These are phyloP conservation scores for Phrynocephalus vlangalii DNA, from an alignment of 2,797 vertebrate genomes.

Conservation along the genomic window DNA sequence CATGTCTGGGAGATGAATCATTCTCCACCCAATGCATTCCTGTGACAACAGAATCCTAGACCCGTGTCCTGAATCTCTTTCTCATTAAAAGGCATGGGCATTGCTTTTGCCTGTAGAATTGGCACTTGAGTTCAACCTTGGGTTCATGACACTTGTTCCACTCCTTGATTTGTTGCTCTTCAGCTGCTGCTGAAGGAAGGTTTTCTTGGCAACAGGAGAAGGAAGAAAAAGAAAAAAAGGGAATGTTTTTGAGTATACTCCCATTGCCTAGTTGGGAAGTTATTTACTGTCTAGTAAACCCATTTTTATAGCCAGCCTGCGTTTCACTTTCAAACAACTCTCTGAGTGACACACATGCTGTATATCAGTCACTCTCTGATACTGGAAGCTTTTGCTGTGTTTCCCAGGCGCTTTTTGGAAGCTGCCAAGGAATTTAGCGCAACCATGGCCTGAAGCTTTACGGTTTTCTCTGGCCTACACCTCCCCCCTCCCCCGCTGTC, in stretches of 20 bases:
- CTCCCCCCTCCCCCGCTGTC: neutral
- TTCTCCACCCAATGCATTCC: neutral
- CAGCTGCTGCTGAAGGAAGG: conserved; percentile 31
- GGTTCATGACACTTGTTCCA: neutral
- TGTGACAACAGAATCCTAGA: neutral
- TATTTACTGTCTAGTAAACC: conserved; percentile 68
- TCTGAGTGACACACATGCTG: conserved; percentile 46
- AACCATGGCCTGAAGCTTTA: conserved; percentile 52
- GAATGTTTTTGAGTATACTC: conserved; percentile 60
- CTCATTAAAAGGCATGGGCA: neutral
- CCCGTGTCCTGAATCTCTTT: neutral
- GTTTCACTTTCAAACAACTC: conserved; percentile 62
- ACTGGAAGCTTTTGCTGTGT: conserved; percentile 57
- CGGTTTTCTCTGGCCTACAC: conserved; percentile 10
- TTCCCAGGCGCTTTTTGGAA: conserved; percentile 63
- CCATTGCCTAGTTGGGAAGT: conserved; percentile 61
- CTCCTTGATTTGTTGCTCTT: neutral
- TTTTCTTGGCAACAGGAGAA: neutral
- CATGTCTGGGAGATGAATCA: neutral
- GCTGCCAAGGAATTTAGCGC: conserved; percentile 65
- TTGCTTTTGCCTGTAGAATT: neutral
- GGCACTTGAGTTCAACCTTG: neutral
- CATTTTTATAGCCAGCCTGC: conserved; percentile 62
- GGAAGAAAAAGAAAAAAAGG: conserved; percentile 29
- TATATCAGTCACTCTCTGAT: conserved; percentile 69